These are phyloP conservation scores for Arge pagana DNA, from an alignment of 2,888 invertebrate genomes.

Conservation along the genomic window DNA sequence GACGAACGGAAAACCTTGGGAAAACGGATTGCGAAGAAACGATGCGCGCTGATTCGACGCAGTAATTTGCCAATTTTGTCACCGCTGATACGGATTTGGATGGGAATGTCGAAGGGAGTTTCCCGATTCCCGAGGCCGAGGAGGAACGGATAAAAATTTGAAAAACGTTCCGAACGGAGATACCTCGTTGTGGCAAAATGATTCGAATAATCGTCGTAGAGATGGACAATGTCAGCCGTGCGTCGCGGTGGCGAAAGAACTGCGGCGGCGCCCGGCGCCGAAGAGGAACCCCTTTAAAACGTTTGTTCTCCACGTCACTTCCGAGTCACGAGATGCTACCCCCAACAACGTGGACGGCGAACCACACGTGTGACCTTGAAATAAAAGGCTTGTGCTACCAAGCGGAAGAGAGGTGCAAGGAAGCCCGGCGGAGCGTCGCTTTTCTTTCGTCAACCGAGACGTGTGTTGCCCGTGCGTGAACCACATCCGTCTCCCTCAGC, in stretches of 20 bases:
- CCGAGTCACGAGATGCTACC: not conserved
- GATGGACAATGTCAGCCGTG: constrained; percentile 24
- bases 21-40: too few species aligned
- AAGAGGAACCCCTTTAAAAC: constrained; percentile 35
- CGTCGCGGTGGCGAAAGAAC: constrained; percentile 58
- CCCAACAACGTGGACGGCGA: not conserved
- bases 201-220: constrained; percentile 10
- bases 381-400: constrained; percentile 8
- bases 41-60: too few species aligned
- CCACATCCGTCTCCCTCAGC: constrained; percentile 9
- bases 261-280: constrained; percentile 55
- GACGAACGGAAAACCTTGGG: constrained; percentile 31
- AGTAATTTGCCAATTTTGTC: too few species aligned
- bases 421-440: constrained; percentile 54
- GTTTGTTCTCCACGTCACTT: not conserved
- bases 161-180: too few species aligned
- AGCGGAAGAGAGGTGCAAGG: constrained; percentile 33
- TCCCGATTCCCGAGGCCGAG: too few species aligned
- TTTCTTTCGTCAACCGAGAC: constrained; percentile 58
- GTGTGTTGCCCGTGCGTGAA: constrained; percentile 22
- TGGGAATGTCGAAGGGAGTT: too few species aligned
- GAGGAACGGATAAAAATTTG: too few species aligned
- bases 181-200: too few species aligned
- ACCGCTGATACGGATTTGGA: too few species aligned
- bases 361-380: constrained; percentile 8